These are phyloP conservation scores for Halesus radiatus DNA, from an alignment of 1,140 invertebrate species.

Conservation along the genomic window DNA sequence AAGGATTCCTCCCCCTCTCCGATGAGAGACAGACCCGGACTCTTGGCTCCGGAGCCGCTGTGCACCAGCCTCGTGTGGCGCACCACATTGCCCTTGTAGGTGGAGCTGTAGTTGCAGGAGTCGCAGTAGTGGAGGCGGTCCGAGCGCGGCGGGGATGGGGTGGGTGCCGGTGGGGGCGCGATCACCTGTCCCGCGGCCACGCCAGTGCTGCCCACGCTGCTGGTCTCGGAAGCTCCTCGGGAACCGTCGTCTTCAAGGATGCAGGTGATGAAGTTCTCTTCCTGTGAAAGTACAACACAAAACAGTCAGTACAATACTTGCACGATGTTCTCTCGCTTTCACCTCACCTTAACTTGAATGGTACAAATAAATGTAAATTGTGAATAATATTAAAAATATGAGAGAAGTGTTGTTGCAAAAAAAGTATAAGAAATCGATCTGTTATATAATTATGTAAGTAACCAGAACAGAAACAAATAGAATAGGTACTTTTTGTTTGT, in stretches of 20 bases:
- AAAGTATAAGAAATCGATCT: too few species aligned
- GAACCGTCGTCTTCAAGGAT: conserved; percentile 84
- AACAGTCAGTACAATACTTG: too few species aligned
- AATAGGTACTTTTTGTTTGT: too few species aligned
- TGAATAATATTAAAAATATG: too few species aligned
- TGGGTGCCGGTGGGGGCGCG: conserved; percentile 56
- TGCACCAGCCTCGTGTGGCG: conserved; percentile 78
- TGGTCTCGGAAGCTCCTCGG: conserved; percentile 62
- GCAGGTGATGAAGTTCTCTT: conserved; percentile 92
- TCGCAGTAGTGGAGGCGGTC: conserved; percentile 76
- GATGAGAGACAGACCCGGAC: conserved; percentile 52
- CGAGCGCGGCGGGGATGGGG: conserved; percentile 64
- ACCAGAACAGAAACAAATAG: too few species aligned
- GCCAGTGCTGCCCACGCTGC: not conserved
- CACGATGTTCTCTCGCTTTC: too few species aligned
- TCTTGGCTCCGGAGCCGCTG: conserved; percentile 58
- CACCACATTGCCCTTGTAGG: conserved; percentile 82
- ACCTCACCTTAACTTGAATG: too few species aligned
- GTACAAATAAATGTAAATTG: too few species aligned
- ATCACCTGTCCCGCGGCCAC: conserved; percentile 49
- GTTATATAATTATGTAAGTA: too few species aligned
- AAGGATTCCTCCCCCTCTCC: conserved; percentile 58
- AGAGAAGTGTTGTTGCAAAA: too few species aligned
- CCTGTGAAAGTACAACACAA: conserved; percentile 70
- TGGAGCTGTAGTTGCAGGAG: conserved; percentile 81